These are phyloP conservation scores for Dysidea cf. avara DNA, from an alignment of 37 sponge, comb jelly and placozoan genomes.

Conservation along the genomic window DNA sequence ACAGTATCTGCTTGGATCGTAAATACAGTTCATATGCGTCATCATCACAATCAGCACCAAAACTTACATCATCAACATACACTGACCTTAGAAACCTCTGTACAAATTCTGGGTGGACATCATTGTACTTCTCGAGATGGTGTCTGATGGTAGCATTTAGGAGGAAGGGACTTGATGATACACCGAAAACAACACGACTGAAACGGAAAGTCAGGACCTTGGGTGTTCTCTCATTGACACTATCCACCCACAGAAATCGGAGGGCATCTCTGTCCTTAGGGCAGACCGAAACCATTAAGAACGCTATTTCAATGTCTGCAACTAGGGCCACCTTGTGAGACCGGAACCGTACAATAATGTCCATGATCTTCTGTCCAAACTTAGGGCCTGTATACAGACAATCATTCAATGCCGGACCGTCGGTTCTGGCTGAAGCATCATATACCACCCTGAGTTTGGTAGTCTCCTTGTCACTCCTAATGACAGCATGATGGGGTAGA, in stretches of 20 bases:
- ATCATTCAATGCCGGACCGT: not conserved
- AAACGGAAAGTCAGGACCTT: not conserved
- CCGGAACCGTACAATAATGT: conserved; percentile 13
- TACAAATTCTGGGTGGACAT: conserved; percentile 5
- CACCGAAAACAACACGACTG: conserved; percentile 1
- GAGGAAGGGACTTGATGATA: conserved; percentile 3
- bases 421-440: conserved; percentile 13
- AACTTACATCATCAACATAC: conserved; percentile 32
- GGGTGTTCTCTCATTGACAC: not conserved
- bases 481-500: conserved; percentile 28
- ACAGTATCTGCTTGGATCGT: conserved; percentile 16
- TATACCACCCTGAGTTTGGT: conserved; percentile 24
- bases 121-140: conserved; percentile 11
- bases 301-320: conserved; percentile 4
- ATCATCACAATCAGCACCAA: conserved; percentile 18
- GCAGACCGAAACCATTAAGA: not conserved
- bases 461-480: conserved; percentile 4
- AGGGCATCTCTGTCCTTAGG: conserved; percentile 1
- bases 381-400: conserved; percentile 9
- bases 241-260: not conserved
- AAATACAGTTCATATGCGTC: conserved; percentile 23
- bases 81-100: conserved; percentile 13
- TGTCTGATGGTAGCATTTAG: conserved; percentile 12
- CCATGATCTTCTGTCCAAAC: conserved; percentile 1
- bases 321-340: conserved; percentile 11